Percentiles rank a stretch among this genome's conserved stretches.
These are phyloP conservation scores for Drosophila eugracilis DNA, from an alignment of 1,140 invertebrate species.

Conservation along the genomic window DNA sequence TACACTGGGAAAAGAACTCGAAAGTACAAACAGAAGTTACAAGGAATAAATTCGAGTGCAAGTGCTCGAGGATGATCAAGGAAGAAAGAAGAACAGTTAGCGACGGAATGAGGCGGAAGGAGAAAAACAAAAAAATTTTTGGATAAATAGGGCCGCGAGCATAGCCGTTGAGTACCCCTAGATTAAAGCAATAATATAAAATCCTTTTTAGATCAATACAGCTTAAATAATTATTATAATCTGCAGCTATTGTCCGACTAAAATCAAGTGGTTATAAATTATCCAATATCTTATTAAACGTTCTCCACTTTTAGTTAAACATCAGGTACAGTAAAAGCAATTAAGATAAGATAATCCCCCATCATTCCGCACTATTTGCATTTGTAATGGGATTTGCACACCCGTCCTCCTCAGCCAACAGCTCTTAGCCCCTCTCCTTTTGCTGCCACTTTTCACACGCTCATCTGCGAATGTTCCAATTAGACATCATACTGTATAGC, in stretches of 20 bases:
- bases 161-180: too few species aligned
- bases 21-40: too few species aligned
- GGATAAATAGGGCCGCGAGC: too few species aligned
- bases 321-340: conserved; percentile 24
- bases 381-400: conserved; percentile 65
- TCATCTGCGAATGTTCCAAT: conserved; percentile 57
- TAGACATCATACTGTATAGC: conserved; percentile 44
- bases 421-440: background rate
- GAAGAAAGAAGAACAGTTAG: too few species aligned
- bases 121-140: too few species aligned
- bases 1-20: too few species aligned
- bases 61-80: too few species aligned
- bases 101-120: too few species aligned
- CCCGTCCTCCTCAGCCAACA: background rate
- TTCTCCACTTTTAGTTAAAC: conserved; percentile 31
- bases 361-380: conserved; percentile 65
- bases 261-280: conserved; percentile 4
- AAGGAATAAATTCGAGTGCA: too few species aligned
- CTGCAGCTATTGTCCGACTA: background rate
- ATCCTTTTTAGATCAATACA: too few species aligned
- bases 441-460: conserved; percentile 39
- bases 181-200: too few species aligned
- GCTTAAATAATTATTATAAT: background rate
- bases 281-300: conserved; percentile 19
- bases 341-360: conserved; percentile 47